Percentiles rank a stretch among this genome's conserved stretches.
phyloP scores from a whole-genome alignment of 2,797 vertebrate genomes.

The Psittacula echo region DNA sequence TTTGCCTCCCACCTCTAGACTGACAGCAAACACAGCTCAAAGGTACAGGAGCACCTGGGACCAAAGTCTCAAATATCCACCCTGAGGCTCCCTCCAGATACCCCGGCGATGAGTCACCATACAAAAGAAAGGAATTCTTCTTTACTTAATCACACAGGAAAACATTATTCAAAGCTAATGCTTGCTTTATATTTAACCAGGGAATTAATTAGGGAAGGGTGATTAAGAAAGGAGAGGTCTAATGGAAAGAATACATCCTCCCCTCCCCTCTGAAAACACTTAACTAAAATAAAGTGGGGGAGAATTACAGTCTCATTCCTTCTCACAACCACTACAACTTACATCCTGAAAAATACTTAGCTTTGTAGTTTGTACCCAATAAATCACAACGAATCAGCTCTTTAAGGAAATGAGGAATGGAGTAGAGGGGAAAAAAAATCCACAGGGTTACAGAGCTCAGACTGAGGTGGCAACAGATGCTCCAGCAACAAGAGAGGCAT shows the following conservation, averaged over 20 bases:
- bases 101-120: constrained; percentile 63
- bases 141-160: constrained; percentile 74
- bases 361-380: constrained; percentile 56
- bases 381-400: constrained; percentile 50
- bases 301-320: constrained; percentile 56
- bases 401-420: constrained; percentile 58
- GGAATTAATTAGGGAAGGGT: constrained; percentile 77
- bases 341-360: constrained; percentile 64
- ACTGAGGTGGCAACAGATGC: not conserved
- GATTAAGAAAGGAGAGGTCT: constrained; percentile 68
- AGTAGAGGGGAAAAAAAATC: not conserved
- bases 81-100: constrained; percentile 26
- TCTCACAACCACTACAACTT: constrained; percentile 41
- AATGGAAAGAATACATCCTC: constrained; percentile 54
- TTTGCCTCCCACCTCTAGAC: constrained; percentile 17
- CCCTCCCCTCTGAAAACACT: constrained; percentile 30
- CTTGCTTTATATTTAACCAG: constrained; percentile 76
- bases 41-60: constrained; percentile 43
- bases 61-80: constrained; percentile 43
- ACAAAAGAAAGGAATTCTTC: constrained; percentile 73
- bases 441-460: not conserved
- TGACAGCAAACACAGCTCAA: constrained; percentile 14
- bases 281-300: constrained; percentile 53
- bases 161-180: constrained; percentile 75
- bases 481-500: not conserved